Conservation (phyloP, 2,888 invertebrate genomes). For the Flabesymbios commensalis region DNA sequence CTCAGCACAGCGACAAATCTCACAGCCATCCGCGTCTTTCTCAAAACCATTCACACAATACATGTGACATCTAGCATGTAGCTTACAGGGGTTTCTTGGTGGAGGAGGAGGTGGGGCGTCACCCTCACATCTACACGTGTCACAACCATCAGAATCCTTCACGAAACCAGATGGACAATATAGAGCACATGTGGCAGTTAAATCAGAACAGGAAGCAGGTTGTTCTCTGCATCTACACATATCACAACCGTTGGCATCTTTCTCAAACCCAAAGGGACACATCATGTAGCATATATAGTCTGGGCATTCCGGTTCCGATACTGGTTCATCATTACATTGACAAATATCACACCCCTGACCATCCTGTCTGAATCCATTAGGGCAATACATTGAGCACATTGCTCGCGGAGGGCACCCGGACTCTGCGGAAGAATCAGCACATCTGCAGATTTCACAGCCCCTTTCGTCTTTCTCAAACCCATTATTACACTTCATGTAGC, state of each 20-base stretch:
- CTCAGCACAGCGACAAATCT: slow-evolving; percentile 20
- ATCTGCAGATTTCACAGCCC: slow-evolving; percentile 23
- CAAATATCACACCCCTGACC: slow-evolving; percentile 14
- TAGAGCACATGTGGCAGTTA: neutral
- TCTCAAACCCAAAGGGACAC: slow-evolving; percentile 19
- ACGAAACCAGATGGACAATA: neutral
- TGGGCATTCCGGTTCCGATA: neutral
- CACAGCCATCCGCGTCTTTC: slow-evolving; percentile 25
- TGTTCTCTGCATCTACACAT: slow-evolving; percentile 11
- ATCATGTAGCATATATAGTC: slow-evolving; percentile 3
- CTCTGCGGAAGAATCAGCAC: neutral
- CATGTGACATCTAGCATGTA: slow-evolving; percentile 13
- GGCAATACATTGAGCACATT: neutral
- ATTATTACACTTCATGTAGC: slow-evolving; percentile 17
- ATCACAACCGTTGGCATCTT: slow-evolving; percentile 16
- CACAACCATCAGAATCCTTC: slow-evolving; percentile 9
- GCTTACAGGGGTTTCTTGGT: neutral
- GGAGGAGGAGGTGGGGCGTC: neutral
- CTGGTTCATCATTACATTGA: neutral
- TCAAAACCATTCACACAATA: slow-evolving; percentile 26
- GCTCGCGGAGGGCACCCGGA: neutral
- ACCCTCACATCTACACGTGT: neutral
- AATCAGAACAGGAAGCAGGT: neutral
- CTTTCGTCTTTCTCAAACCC: slow-evolving; percentile 14
- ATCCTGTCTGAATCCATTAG: neutral